Percentiles rank a stretch among this genome's conserved stretches.
phyloP scores from a whole-genome alignment of 2,888 invertebrate species.

The Meteorus cinctellus region DNA sequence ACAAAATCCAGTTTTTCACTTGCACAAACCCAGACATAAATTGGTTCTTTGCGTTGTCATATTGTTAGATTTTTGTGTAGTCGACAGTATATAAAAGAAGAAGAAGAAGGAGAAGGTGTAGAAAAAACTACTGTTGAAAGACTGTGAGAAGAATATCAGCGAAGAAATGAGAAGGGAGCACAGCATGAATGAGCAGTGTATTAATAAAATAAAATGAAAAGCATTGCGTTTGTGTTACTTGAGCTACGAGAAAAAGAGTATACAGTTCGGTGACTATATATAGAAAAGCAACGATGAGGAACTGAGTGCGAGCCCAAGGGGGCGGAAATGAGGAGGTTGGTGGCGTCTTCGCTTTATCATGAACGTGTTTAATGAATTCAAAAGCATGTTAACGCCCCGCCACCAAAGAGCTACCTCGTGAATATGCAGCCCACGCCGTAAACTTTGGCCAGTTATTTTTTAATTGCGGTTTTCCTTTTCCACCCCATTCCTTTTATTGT shows the following conservation, averaged over 20 bases:
- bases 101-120: constrained; percentile 27
- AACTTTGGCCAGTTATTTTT: constrained; percentile 58
- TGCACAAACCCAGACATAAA: no score
- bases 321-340: constrained; percentile 18
- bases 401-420: constrained; percentile 55
- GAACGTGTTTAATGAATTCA: constrained; percentile 58
- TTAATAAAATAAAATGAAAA: background rate
- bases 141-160: constrained; percentile 23
- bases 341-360: constrained; percentile 55
- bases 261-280: constrained; percentile 16
- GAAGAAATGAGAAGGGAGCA: background rate
- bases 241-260: constrained; percentile 23
- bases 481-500: constrained; percentile 20
- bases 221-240: background rate
- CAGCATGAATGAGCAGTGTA: background rate
- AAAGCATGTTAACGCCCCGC: constrained; percentile 56
- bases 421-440: constrained; percentile 56
- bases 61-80: no score
- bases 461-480: constrained; percentile 51
- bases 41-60: no score
- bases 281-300: constrained; percentile 32
- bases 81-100: constrained; percentile 14
- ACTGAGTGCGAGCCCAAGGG: constrained; percentile 26
- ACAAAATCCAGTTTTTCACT: no score
- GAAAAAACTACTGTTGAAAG: constrained; percentile 21